Conservation (phyloP, 2,797 vertebrate genomes). For the Lacerta agilis region DNA sequence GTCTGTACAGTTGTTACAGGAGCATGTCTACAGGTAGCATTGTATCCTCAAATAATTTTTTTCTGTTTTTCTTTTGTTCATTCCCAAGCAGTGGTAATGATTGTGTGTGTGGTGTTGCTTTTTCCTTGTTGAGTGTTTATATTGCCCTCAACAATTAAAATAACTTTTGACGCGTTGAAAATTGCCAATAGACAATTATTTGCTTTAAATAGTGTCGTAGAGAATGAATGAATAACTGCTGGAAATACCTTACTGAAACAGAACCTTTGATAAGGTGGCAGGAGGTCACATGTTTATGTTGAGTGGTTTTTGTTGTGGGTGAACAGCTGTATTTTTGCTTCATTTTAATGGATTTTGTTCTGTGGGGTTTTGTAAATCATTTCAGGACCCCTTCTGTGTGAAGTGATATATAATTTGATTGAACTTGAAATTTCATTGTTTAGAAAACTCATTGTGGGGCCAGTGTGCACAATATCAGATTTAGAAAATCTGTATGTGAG, state of each 20-base stretch:
- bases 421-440: not conserved
- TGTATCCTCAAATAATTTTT: not conserved
- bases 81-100: accelerated
- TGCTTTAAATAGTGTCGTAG: not conserved
- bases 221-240: not conserved
- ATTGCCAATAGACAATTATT: not conserved
- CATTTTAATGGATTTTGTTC: no score
- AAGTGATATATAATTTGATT: no score
- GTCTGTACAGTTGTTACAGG: not conserved
- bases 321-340: no score
- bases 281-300: not conserved
- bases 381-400: no score
- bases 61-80: not conserved
- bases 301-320: no score
- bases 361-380: no score
- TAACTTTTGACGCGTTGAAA: not conserved
- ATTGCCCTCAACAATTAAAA: not conserved
- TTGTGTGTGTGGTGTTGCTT: not conserved
- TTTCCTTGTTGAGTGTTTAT: not conserved
- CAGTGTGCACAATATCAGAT: not conserved
- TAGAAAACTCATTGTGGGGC: not conserved
- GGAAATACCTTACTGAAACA: not conserved
- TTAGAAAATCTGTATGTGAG: not conserved
- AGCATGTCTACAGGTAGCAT: not conserved
- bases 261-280: not conserved